Conservation (phyloP, 1,140 invertebrate species). For the Cecropterus lyciades region DNA sequence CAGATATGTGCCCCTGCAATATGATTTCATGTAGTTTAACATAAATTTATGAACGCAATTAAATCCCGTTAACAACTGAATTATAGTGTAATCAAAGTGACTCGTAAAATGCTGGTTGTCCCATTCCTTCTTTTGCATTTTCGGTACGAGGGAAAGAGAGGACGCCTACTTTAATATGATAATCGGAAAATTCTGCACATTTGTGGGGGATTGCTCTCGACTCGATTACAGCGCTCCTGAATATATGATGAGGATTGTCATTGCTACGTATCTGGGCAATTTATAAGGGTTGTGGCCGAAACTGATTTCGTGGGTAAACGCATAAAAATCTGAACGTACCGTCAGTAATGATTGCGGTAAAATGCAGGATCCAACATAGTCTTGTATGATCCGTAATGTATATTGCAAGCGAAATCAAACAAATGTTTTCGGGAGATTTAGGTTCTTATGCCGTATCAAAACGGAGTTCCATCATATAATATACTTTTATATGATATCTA, state of each 20-base stretch:
- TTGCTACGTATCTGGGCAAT: conserved; percentile 53
- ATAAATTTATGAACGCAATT: conserved; percentile 34
- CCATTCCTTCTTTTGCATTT: conserved; percentile 13
- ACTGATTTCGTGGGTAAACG: conserved; percentile 41
- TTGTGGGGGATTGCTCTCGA: conserved; percentile 50
- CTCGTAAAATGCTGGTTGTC: conserved; percentile 33
- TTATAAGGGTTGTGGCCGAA: conserved; percentile 47
- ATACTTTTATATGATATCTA: no score
- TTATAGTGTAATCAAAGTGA: conserved; percentile 40
- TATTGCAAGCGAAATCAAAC: no score
- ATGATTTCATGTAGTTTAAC: not conserved
- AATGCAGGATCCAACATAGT: no score
- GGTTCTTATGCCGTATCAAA: no score
- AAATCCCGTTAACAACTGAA: conserved; percentile 42
- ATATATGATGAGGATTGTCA: conserved; percentile 58
- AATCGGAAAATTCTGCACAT: conserved; percentile 64
- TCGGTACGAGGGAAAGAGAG: conserved; percentile 37
- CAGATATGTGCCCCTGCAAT: not conserved
- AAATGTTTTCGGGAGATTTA: no score
- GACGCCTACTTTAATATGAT: conserved; percentile 64
- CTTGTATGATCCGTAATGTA: no score
- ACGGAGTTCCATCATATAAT: no score
- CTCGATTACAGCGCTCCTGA: conserved; percentile 54
- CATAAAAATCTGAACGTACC: conserved; percentile 18
- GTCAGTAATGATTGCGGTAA: conserved; percentile 1